phyloP scores from a whole-genome alignment of 2,113 vertebrate genomes.

The Alces alces region DNA sequence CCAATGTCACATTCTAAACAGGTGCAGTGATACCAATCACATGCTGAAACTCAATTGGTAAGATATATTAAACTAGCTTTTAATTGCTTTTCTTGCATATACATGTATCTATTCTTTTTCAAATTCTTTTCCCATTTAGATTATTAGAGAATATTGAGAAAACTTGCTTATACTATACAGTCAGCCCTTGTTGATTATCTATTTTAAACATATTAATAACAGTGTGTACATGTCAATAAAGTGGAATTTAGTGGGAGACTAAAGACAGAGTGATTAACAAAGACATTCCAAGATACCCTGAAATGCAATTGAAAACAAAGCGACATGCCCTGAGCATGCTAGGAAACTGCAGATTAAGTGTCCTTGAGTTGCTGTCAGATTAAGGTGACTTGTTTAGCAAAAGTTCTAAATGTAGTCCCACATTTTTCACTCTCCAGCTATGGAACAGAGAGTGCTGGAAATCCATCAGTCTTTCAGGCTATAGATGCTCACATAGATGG shows the following conservation, averaged over 20 bases:
- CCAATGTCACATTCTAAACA: neutral
- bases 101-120: neutral
- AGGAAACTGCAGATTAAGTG: neutral
- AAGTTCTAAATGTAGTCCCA: neutral
- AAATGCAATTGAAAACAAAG: neutral
- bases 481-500: neutral
- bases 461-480: neutral
- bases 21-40: neutral
- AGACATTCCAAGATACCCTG: neutral
- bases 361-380: neutral
- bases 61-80: neutral
- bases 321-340: rapidly evolving
- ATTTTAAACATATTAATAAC: neutral
- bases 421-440: neutral
- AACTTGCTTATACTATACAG: neutral
- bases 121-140: neutral
- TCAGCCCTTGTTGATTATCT: neutral
- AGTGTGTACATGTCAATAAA: neutral
- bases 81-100: neutral
- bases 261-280: neutral
- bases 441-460: neutral
- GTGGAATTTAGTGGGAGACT: neutral
- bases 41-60: neutral
- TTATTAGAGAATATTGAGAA: neutral
- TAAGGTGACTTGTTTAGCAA: neutral